Evolutionary conservation across 2,888 invertebrate genomes (phyloP).

Genomic region (Nudaria mundana): DNA sequence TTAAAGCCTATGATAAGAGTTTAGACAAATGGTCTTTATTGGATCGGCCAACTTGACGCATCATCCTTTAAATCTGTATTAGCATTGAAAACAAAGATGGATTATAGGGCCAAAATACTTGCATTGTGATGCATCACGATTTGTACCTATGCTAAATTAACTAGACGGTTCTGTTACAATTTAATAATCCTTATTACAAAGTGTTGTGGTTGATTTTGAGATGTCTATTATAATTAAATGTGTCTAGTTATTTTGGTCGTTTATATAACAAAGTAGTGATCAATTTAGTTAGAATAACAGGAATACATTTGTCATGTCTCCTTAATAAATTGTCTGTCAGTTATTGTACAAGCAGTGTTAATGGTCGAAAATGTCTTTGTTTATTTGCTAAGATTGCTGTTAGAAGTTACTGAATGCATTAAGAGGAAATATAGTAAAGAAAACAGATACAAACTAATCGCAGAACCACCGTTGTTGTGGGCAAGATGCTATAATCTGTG

Average conservation of each 20-base stretch:
- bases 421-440: no score
- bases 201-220: neutral
- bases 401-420: slow-evolving; percentile 18
- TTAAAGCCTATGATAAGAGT: no score
- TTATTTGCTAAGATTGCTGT: slow-evolving; percentile 10
- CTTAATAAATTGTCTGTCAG: slow-evolving; percentile 40
- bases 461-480: no score
- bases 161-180: slow-evolving; percentile 2
- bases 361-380: slow-evolving; percentile 22
- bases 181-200: neutral
- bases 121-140: slow-evolving; percentile 25
- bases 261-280: slow-evolving; percentile 40
- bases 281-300: slow-evolving; percentile 38
- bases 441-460: no score
- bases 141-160: slow-evolving; percentile 6
- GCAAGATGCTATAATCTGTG: no score
- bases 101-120: slow-evolving; percentile 27
- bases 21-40: no score
- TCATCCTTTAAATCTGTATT: slow-evolving; percentile 10
- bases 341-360: slow-evolving; percentile 31
- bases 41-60: no score
- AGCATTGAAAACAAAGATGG: slow-evolving; percentile 28
- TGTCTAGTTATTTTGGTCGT: slow-evolving; percentile 9
- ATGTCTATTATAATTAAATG: neutral
- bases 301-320: slow-evolving; percentile 39